Conservation (phyloP, 2,888 invertebrate genomes). For the Dugesia japonica region DNA sequence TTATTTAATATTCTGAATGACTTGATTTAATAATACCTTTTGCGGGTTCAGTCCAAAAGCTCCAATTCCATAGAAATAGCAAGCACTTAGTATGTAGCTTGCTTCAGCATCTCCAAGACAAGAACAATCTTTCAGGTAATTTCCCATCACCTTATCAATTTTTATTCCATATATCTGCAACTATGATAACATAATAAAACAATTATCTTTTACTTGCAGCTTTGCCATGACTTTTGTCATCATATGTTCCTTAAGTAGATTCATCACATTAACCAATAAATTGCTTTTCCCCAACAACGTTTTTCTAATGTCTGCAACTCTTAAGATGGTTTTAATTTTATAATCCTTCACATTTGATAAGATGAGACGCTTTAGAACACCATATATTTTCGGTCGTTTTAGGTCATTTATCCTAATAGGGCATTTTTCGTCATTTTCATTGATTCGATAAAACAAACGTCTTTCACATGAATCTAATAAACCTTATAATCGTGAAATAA, state of each 20-base stretch:
- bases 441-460: not conserved
- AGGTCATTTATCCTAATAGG: not conserved
- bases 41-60: not conserved
- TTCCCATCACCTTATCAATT: not conserved
- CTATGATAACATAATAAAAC: not conserved
- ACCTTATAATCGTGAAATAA: too few relatives aligned
- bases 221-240: not conserved
- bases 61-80: conserved; percentile 23
- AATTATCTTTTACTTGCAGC: not conserved
- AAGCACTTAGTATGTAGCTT: not conserved
- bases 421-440: not conserved
- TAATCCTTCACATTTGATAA: not conserved
- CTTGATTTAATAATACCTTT: too few relatives aligned
- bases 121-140: conserved; percentile 6
- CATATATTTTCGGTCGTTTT: not conserved
- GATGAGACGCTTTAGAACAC: not conserved
- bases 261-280: not conserved
- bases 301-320: not conserved
- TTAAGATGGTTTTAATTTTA: not conserved
- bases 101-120: conserved; percentile 20
- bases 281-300: not conserved
- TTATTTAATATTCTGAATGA: too few relatives aligned
- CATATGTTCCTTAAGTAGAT: not conserved
- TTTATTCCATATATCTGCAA: not conserved
- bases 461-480: not conserved